Evolutionary conservation across 2,888 invertebrate genomes (phyloP).

Genomic region (Tenthredo scrophulariae): DNA sequence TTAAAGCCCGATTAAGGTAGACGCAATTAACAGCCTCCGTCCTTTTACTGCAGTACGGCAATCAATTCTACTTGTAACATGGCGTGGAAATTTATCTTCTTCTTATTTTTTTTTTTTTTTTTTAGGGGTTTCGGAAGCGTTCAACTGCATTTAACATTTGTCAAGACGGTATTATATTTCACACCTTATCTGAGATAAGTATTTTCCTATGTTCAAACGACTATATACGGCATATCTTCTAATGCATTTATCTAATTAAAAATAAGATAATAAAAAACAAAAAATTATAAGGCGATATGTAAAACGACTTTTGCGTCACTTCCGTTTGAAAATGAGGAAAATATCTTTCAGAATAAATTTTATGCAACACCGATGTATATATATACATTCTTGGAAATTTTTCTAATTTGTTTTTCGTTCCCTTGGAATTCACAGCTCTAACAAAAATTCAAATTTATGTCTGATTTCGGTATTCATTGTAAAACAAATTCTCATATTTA

Average conservation of each 20-base stretch:
- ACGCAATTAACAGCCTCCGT: slow-evolving; percentile 45
- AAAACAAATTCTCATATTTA: neutral
- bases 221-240: neutral
- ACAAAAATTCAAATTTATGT: neutral
- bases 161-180: neutral
- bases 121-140: neutral
- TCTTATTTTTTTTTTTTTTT: neutral
- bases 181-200: slow-evolving; percentile 1
- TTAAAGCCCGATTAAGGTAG: slow-evolving; percentile 48
- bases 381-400: neutral
- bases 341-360: neutral
- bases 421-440: neutral
- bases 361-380: neutral
- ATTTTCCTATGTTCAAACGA: neutral
- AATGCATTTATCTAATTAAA: neutral
- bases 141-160: slow-evolving; percentile 11
- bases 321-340: neutral
- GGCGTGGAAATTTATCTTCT: neutral
- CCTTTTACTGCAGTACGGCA: slow-evolving; percentile 37
- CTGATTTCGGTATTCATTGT: neutral
- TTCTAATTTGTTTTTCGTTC: neutral
- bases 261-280: neutral
- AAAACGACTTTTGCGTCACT: neutral
- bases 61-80: slow-evolving; percentile 37
- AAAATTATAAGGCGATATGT: neutral